A percentile compares a stretch with the other conserved stretches of the same genome.
These are phyloP conservation scores for Chondrosia reniformis DNA, from an alignment of 37 sponge, comb jelly and placozoan species.

Conservation along the genomic window DNA sequence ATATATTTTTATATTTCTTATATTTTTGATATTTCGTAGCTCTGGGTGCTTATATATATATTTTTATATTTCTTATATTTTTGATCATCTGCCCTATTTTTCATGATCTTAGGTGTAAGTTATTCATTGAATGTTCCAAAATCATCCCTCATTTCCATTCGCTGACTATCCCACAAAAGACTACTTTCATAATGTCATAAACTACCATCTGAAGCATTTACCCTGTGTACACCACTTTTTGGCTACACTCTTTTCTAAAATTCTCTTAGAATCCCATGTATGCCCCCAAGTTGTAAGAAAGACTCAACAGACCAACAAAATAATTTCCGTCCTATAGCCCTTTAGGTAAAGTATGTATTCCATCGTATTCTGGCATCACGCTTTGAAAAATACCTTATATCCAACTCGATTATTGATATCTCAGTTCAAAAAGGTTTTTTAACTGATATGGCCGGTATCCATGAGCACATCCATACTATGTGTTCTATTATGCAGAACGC, in stretches of 20 bases:
- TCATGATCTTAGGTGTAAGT: too few relatives aligned
- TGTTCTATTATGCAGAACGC: conserved; percentile 29
- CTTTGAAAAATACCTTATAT: conserved; percentile 4
- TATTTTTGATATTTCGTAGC: too few relatives aligned
- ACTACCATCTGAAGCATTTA: conserved; percentile 33
- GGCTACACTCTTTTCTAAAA: conserved; percentile 46
- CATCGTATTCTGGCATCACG: conserved; percentile 15
- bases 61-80: too few relatives aligned
- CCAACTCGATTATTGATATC: background rate
- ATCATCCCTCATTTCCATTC: too few relatives aligned
- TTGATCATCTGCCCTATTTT: too few relatives aligned
- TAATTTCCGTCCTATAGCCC: background rate
- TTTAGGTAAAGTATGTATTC: conserved; percentile 11
- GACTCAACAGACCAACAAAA: background rate
- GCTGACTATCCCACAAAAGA: too few relatives aligned
- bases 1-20: too few relatives aligned
- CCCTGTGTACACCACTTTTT: conserved; percentile 30
- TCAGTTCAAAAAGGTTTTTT: conserved; percentile 28
- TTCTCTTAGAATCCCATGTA: conserved; percentile 24
- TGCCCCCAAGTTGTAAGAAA: background rate
- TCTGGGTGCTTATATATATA: too few relatives aligned
- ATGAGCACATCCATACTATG: conserved; percentile 35
- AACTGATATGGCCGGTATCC: background rate
- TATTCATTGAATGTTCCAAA: too few relatives aligned
- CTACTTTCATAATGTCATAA: too few relatives aligned